Percentiles rank a stretch among this genome's conserved stretches.
Conservation (phyloP, 2,797 vertebrate species). For the Pseudochirops corinnae region DNA sequence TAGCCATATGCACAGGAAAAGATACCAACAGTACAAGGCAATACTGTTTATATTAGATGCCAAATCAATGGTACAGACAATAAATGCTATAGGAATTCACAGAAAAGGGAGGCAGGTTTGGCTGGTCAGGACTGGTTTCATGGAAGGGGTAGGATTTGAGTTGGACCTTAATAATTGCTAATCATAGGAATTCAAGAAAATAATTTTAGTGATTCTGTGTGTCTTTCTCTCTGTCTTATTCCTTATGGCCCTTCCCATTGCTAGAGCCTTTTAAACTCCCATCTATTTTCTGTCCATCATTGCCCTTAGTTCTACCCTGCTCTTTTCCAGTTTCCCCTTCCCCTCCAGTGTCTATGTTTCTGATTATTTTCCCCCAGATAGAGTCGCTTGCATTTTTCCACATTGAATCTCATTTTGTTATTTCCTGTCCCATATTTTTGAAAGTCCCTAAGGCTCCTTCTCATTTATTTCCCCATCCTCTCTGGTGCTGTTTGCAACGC, state of each 20-base stretch:
- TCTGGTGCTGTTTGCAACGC: constrained; percentile 56
- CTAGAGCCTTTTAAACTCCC: background rate
- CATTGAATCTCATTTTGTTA: constrained; percentile 75
- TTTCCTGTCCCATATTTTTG: constrained; percentile 79
- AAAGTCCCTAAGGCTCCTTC: constrained; percentile 75
- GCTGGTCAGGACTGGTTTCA: background rate
- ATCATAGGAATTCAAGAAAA: background rate
- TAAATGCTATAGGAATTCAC: background rate
- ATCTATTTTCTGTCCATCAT: background rate
- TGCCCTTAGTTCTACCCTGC: background rate
- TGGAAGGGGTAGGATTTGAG: background rate
- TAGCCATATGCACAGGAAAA: background rate
- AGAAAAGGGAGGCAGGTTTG: background rate
- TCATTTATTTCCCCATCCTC: constrained; percentile 71
- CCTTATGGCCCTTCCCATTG: background rate
- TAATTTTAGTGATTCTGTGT: background rate
- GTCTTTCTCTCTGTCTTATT: background rate
- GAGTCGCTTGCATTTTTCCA: constrained; percentile 66
- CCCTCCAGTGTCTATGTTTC: constrained; percentile 16
- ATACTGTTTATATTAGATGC: background rate
- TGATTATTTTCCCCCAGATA: constrained; percentile 60
- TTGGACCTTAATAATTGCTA: background rate
- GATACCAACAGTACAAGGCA: fast-evolving
- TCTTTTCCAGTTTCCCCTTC: background rate
- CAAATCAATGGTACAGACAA: background rate